phyloP scores from a whole-genome alignment of 2,888 invertebrate species.

The Calameuta pallipes region DNA sequence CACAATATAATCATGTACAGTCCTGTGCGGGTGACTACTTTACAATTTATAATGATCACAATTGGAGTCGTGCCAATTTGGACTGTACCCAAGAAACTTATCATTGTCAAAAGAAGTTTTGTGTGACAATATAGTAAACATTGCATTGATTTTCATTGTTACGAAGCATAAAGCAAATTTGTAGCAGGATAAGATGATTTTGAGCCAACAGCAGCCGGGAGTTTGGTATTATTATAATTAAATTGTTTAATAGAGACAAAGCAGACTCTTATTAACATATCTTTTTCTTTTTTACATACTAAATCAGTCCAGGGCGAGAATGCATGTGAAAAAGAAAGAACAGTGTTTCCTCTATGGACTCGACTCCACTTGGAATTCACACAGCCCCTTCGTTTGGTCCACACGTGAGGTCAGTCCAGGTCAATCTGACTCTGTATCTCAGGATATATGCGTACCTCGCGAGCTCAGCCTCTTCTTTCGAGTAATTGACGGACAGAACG shows the following conservation, averaged over 20 bases:
- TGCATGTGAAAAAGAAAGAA: background rate
- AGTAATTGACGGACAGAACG: constrained; percentile 23
- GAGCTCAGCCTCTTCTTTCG: background rate
- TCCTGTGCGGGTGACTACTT: background rate
- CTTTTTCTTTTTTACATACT: background rate
- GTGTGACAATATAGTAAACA: background rate
- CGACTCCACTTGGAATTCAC: background rate
- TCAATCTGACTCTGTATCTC: background rate
- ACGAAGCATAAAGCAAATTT: background rate
- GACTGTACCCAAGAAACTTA: background rate
- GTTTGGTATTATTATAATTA: background rate
- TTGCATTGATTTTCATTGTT: background rate
- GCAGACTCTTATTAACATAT: background rate
- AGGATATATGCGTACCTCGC: background rate
- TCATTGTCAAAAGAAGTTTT: background rate
- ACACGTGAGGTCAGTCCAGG: background rate
- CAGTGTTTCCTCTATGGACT: background rate
- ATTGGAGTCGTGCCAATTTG: background rate
- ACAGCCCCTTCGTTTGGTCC: constrained; percentile 5
- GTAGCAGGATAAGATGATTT: background rate
- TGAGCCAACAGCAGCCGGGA: background rate
- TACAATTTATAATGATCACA: background rate
- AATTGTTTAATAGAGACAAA: background rate
- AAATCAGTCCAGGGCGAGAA: background rate
- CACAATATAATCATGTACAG: background rate